Base-by-base conservation (phyloP, 2,113 vertebrate species). In the Casuarius casuarius region DNA sequence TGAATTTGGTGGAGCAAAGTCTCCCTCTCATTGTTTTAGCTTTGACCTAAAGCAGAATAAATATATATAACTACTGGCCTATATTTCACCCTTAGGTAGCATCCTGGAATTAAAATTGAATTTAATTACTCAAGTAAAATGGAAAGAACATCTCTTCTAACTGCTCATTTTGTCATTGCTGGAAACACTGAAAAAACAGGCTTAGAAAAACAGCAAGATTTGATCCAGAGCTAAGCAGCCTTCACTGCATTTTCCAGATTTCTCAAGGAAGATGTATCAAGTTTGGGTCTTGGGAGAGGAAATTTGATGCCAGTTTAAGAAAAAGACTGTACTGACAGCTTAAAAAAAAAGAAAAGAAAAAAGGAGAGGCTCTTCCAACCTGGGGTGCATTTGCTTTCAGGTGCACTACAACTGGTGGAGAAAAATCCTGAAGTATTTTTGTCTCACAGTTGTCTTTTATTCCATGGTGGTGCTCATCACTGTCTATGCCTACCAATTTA, bases 401-500 rank as follows among this genome's bases (percentile, higher is more conserved):
- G 91, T 97, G 10, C 92, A 90, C 49, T 98, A 97, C 31, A 87
- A 98, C 3, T 52, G 97, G n/a, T 97, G 98, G 98, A 97, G 98
- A 19, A 95, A 91, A 38, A 7, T 97, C 40, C 92, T 98, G 88
- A 98, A 98, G 93, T 97, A 94, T 5, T 98, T 98, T 96, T 98
- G 98, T 98, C 97, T 97, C 3, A 97, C 98, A 22, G 97, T 96
- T 76, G 98, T 98, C 10, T 98, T 97, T 33, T 98, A 98, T 80
- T 98, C 98, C 51, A 97, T 98, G 97, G 56, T 98, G 62, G 98
- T 98, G 58, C 96, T 98, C 72, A 97, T 98, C 33, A 71, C 94
- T n/a, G 92, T 98, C 95, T 98, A 98, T 90, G 92, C 97, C 75
- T 98, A 98, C 91, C 98, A 98, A 96, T 98, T 98, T 96, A 98